phyloP scores from a whole-genome alignment of 2,888 invertebrate species.

The Ecliptopera silaceata region DNA sequence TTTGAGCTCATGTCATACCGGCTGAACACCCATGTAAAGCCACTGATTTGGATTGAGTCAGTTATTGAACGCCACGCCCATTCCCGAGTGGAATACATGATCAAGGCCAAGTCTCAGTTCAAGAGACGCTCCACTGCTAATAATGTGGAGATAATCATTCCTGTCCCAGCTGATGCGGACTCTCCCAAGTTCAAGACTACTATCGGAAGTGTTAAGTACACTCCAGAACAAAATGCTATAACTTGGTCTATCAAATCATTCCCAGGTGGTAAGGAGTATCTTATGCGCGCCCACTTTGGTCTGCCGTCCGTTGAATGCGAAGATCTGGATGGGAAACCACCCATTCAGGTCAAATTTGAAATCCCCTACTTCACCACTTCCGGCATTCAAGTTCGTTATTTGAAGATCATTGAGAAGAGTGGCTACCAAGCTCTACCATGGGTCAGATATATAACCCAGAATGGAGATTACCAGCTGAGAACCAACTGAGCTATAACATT shows the following conservation, averaged over 20 bases:
- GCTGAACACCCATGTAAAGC: constrained; percentile 98
- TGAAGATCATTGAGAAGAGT: constrained; percentile 99
- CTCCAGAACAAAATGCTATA: constrained; percentile 97
- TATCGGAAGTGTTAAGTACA: constrained; percentile 98
- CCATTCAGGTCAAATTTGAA: constrained; percentile 99
- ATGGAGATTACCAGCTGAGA: constrained; percentile 98
- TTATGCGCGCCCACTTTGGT: constrained; percentile 99
- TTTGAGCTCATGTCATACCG: constrained; percentile 99
- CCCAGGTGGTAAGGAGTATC: constrained; percentile 98
- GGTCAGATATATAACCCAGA: constrained; percentile 99
- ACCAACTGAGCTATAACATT: constrained; percentile 86
- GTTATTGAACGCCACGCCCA: constrained; percentile 98
- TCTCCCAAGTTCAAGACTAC: constrained; percentile 99
- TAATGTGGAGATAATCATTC: constrained; percentile 98
- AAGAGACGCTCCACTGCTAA: constrained; percentile 98
- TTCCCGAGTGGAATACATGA: constrained; percentile 99
- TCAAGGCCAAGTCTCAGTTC: constrained; percentile 99
- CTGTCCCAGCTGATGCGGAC: constrained; percentile 98
- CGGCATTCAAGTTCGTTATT: constrained; percentile 97
- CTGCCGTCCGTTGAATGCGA: constrained; percentile 97
- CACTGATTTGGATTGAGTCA: constrained; percentile 99
- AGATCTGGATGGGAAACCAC: constrained; percentile 97
- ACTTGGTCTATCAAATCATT: constrained; percentile 99
- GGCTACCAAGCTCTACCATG: constrained; percentile 99
- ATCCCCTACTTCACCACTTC: constrained; percentile 99